Evolutionary conservation across 2,113 vertebrate species (phyloP), one percentile per base, ranked within the genome.

Genomic region (Cyphomyrus plagiostoma): DNA sequence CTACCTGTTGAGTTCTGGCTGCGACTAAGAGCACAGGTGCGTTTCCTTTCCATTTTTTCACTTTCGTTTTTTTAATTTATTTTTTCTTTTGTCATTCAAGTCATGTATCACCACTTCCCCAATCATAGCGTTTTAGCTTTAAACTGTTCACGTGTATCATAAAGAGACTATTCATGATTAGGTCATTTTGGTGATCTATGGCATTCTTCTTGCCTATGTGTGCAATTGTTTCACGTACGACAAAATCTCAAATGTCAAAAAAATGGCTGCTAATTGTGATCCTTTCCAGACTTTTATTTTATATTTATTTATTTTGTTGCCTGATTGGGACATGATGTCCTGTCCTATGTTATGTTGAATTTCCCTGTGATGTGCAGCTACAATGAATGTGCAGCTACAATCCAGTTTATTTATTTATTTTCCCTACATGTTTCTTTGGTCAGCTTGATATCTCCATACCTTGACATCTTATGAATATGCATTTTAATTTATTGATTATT

Each of bases 151-250:
- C 49, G 35, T 66, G 80, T 35, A n/a, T 35, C 88, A 87, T 83
- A 80, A 85, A 91, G 89, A 87, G 89, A 90, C 91, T 86, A 30
- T 30, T 70, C n/a, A 70, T 3, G 62, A 70, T n/a, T n/a, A n/a
- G 10, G 26, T 30, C n/a, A 70, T 70, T 70, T 70, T 70, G 62
- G 62, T 3, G 30, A 26, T 70, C n/a, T 30, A 70, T 70, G n/a
- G 30, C n/a, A 30, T 70, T 70, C 10, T 66, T 66, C 58, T 30
- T 66, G 10, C n/a, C n/a, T 30, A 13, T 3, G 10, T 70, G 62
- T 66, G 62, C 62, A 26, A 11, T 26, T 66, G 62, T 66, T 66
- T 66, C n/a, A 66, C 11, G 10, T 26, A 26, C 1, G 58, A 56
- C 9, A 66, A 26, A 66, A 66, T 26, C n/a, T 66, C 9, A 70